Base-by-base conservation (phyloP, 1,140 invertebrate genomes). In the Anastrepha ludens region DNA sequence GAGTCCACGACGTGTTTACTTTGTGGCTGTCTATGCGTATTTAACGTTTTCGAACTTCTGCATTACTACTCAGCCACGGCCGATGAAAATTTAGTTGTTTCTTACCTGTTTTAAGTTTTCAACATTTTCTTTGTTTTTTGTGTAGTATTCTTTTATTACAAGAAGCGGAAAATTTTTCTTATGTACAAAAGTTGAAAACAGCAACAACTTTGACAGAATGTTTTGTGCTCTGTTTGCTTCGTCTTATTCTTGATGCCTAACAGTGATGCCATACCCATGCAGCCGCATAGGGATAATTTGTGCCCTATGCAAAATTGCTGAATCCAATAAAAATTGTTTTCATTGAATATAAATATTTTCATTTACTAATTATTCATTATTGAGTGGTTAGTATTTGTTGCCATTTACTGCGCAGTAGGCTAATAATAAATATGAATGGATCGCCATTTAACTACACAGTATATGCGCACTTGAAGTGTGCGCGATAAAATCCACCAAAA, bases 101-200 rank as follows among this genome's bases (percentile, higher is more conserved):
- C 74, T 15, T 81, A 81, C 74, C 55, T 44, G 47, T 81, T 81
- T 81, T 55, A 81, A 55, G 47, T 81, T 81, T 81, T 58, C 47
- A 81, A 81, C 74, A 81, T 81, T 81, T 81, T 81, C 74, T 81
- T 81, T 81, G 74, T 81, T 81, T 81, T 17, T 55, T 50, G 17
- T 55, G 20, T 55, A 29, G 5, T 55, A 81, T 55, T 81, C 47
- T 81, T 81, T 81, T 81, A 81, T 81, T 81, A 11, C 67, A 55
- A 81, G 47, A 29, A 81, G 7, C n/a, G 74, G 55, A 55, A 81
- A 74, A 81, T 55, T 81, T 55, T 81, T 50, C 20, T 15, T 20
- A 81, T 55, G 74, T n/a, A 50, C n/a, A 81, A 58, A 81, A 50
- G 74, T 81, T 47, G 47, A 81, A 81, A 81, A 81, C 47, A 81